Percentiles rank a stretch among this genome's conserved stretches.
Evolutionary conservation across 2,113 vertebrate genomes (phyloP).

Genomic region (Ophthalmolycus amberensis): DNA sequence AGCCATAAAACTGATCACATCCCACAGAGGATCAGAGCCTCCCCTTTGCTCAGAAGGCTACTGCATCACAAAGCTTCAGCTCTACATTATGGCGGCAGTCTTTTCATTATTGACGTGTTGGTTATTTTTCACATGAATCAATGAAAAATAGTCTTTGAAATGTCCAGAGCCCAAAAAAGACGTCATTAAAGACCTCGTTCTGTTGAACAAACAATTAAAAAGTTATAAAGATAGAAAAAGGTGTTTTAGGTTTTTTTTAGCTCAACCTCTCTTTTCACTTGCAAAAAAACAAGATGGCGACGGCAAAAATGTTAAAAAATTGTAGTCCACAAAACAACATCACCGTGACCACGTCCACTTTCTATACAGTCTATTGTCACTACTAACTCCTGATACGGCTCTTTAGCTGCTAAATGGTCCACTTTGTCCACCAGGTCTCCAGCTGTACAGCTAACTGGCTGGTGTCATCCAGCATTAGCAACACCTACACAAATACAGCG

Average conservation of each 20-base stretch:
- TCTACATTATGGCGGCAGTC: background rate
- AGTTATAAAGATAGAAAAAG: no score
- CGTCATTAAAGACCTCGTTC: no score
- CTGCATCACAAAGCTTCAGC: background rate
- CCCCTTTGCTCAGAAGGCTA: background rate
- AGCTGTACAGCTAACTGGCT: no score
- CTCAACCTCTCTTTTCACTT: no score
- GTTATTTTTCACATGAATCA: background rate
- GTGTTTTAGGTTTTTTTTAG: no score
- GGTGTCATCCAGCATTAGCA: no score
- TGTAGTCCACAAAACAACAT: background rate
- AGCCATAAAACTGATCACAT: constrained; percentile 6
- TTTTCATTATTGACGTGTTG: background rate
- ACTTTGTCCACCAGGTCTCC: background rate
- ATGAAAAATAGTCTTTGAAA: background rate
- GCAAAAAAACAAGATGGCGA: background rate
- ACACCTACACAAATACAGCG: no score
- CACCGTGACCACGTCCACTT: background rate
- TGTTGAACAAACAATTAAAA: background rate
- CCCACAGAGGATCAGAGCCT: background rate
- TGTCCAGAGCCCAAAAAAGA: background rate
- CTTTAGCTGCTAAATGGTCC: background rate
- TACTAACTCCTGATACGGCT: background rate
- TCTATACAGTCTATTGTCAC: background rate
- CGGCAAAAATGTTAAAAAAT: background rate